Conservation (phyloP, 2,888 invertebrate species). For the Nebria brevicollis region DNA sequence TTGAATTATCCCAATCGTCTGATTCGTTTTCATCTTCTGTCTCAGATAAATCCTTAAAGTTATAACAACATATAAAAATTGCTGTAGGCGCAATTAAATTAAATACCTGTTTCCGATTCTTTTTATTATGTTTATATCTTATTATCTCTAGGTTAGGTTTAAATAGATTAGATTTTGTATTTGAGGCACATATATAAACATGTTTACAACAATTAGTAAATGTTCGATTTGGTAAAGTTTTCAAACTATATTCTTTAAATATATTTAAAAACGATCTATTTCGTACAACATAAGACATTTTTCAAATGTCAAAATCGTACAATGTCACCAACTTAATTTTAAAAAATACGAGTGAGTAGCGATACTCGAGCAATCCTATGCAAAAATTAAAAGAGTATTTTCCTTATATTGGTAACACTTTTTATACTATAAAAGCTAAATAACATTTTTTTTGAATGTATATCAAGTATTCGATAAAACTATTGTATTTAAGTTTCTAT, state of each 20-base stretch:
- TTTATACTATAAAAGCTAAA: too few species aligned
- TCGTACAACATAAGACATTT: constrained; percentile 27
- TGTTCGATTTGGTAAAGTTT: constrained; percentile 20
- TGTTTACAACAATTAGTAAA: constrained; percentile 5
- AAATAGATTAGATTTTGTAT: background rate
- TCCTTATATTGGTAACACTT: too few species aligned
- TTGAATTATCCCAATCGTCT: constrained; percentile 63
- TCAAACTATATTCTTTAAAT: constrained; percentile 20
- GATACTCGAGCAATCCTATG: too few species aligned
- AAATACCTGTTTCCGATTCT: constrained; percentile 38
- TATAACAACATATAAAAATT: background rate
- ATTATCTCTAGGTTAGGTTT: constrained; percentile 33
- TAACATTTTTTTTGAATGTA: too few species aligned
- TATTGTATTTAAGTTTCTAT: background rate
- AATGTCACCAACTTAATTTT: too few species aligned
- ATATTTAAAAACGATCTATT: constrained; percentile 24
- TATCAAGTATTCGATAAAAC: too few species aligned
- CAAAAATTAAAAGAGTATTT: too few species aligned
- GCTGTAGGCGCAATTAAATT: constrained; percentile 9
- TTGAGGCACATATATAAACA: background rate
- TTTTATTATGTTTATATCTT: constrained; percentile 38
- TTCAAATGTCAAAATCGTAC: constrained; percentile 3
- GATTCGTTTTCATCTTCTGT: constrained; percentile 66
- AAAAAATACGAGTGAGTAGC: too few species aligned
- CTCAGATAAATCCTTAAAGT: constrained; percentile 57